These are phyloP conservation scores for Drosophila truncata DNA, from an alignment of 1,140 invertebrate genomes.

Conservation along the genomic window DNA sequence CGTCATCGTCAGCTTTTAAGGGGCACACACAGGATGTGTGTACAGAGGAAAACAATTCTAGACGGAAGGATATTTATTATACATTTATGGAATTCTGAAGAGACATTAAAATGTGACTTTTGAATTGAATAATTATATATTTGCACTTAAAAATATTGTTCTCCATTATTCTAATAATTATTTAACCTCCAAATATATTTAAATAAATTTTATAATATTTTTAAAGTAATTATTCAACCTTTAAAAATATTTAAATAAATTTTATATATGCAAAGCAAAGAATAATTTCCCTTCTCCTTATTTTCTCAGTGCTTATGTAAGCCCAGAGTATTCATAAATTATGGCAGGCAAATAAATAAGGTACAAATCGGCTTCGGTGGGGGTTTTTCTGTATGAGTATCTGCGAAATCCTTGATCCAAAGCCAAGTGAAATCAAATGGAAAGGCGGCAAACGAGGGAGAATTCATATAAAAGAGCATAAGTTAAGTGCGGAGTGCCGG, in stretches of 20 bases:
- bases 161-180: too few relatives aligned
- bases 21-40: constrained; percentile 2
- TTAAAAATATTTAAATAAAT: not conserved
- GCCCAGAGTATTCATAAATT: constrained; percentile 70
- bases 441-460: constrained; percentile 57
- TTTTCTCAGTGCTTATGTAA: not conserved
- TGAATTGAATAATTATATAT: too few relatives aligned
- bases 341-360: constrained; percentile 76
- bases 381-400: constrained; percentile 44
- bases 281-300: not conserved
- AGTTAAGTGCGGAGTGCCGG: constrained; percentile 52
- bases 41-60: not conserved
- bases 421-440: constrained; percentile 65
- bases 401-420: constrained; percentile 40
- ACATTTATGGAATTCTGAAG: too few relatives aligned
- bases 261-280: not conserved
- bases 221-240: not conserved
- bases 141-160: not conserved
- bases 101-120: too few relatives aligned
- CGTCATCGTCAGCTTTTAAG: constrained; percentile 5
- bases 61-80: not conserved
- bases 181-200: too few relatives aligned
- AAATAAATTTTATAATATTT: too few relatives aligned
- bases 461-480: constrained; percentile 69
- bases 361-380: constrained; percentile 62